Conservation (phyloP, 2,113 vertebrate genomes). For the Electrona antarctica region DNA sequence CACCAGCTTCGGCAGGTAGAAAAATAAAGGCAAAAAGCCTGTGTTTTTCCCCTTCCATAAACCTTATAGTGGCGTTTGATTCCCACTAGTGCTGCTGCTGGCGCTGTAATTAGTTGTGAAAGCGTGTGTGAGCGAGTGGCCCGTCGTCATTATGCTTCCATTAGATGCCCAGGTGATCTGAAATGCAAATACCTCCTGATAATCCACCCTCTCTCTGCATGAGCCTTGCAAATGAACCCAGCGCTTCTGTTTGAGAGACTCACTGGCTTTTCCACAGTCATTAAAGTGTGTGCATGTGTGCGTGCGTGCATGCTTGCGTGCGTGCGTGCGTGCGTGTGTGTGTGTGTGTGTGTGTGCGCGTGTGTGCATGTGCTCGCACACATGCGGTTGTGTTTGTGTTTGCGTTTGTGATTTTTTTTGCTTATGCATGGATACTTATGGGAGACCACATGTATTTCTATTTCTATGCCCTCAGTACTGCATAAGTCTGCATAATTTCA, state of each 20-base stretch:
- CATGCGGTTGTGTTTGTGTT: constrained; percentile 11
- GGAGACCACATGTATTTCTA: too few relatives aligned
- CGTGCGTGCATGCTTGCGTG: constrained; percentile 5
- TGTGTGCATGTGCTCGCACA: background rate
- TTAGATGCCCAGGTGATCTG: constrained; percentile 72
- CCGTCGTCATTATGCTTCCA: constrained; percentile 70
- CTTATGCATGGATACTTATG: too few relatives aligned
- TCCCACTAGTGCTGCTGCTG: constrained; percentile 42
- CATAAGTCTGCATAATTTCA: too few relatives aligned
- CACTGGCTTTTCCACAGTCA: constrained; percentile 59
- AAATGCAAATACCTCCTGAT: constrained; percentile 72
- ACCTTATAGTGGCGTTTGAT: constrained; percentile 49
- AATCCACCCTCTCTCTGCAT: constrained; percentile 62
- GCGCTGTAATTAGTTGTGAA: constrained; percentile 53
- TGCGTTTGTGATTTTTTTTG: background rate
- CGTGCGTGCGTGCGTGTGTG: constrained; percentile 12
- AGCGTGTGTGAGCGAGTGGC: constrained; percentile 41
- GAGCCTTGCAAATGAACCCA: constrained; percentile 47
- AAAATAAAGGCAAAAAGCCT: constrained; percentile 47
- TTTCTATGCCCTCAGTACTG: too few relatives aligned
- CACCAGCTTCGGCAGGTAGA: constrained; percentile 50
- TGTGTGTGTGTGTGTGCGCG: constrained; percentile 18
- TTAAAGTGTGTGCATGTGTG: constrained; percentile 47
- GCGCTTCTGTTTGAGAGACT: constrained; percentile 19
- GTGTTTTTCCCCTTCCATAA: constrained; percentile 33